Conservation (phyloP, 30 jellyfish, hydroid and myxozoan species). For the Nemopilema nomurai region DNA sequence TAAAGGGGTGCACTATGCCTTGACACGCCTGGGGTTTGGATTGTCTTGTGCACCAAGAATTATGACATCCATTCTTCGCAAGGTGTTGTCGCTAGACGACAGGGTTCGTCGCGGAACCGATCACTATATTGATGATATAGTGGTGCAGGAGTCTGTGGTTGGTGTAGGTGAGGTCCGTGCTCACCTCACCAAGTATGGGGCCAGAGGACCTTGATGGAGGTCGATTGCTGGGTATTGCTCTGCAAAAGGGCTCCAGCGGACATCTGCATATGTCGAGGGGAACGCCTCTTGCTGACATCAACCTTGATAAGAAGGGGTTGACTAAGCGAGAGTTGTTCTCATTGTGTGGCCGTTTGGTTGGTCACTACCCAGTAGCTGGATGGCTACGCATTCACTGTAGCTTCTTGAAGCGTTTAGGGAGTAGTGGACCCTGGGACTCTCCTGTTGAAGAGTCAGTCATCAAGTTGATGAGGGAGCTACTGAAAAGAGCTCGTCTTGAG, state of each 20-base stretch:
- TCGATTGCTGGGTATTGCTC: constrained; percentile 19
- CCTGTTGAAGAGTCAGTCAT: background rate
- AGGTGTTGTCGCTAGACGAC: constrained; percentile 3
- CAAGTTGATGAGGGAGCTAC: constrained; percentile 2
- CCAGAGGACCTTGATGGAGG: constrained; percentile 53
- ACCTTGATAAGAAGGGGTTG: background rate
- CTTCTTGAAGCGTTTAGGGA: constrained; percentile 17
- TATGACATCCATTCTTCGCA: constrained; percentile 10
- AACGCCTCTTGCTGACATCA: constrained; percentile 24
- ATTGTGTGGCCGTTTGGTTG: constrained; percentile 30
- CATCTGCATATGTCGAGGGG: constrained; percentile 5
- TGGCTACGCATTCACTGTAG: constrained; percentile 47
- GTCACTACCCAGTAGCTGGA: constrained; percentile 55
- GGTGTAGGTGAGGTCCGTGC: background rate
- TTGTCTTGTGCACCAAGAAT: constrained; percentile 35
- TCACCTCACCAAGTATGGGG: constrained; percentile 4
- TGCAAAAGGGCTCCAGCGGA: constrained; percentile 36
- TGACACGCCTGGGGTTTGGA: constrained; percentile 29
- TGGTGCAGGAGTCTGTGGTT: constrained; percentile 22
- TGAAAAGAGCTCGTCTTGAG: background rate
- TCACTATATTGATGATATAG: constrained; percentile 17
- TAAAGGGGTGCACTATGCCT: constrained; percentile 7
- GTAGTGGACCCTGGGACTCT: constrained; percentile 16
- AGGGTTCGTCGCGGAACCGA: constrained; percentile 5
- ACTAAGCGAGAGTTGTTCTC: constrained; percentile 29